phyloP scores from a whole-genome alignment of 2,113 vertebrate genomes.

The Mesembrinibis cayennensis region DNA sequence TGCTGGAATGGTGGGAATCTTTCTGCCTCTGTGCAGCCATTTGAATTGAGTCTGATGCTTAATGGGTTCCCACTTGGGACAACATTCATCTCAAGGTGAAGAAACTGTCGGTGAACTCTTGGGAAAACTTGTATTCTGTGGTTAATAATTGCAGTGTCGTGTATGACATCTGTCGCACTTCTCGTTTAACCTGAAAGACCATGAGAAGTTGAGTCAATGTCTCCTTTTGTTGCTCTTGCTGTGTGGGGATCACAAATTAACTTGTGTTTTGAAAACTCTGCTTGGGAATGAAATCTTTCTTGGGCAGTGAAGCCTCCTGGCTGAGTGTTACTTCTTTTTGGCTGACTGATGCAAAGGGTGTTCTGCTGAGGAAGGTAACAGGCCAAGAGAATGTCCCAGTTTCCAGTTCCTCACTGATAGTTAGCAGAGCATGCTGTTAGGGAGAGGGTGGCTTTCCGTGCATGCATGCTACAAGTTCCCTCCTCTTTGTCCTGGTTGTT shows the following conservation, averaged over 20 bases:
- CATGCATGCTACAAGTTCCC: background rate
- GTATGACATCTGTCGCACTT: background rate
- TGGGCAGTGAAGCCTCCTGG: background rate
- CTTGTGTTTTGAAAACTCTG: background rate
- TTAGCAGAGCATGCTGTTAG: background rate
- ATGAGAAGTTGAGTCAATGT: background rate
- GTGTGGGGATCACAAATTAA: background rate
- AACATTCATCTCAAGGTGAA: background rate
- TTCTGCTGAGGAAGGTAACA: background rate
- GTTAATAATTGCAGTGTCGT: background rate
- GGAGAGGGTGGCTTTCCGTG: fast-evolving
- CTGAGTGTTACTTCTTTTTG: background rate
- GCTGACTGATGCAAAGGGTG: background rate
- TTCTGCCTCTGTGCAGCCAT: background rate
- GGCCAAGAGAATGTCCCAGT: background rate
- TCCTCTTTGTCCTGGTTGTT: background rate
- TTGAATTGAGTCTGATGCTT: background rate
- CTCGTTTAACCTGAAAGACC: background rate
- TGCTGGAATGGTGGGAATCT: background rate
- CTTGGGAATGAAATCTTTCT: background rate
- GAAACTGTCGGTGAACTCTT: background rate
- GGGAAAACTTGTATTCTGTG: background rate
- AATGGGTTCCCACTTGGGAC: background rate
- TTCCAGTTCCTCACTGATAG: background rate
- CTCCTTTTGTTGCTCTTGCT: background rate